Conservation (phyloP, 2,888 invertebrate genomes). For the Nemoura dubitans region DNA sequence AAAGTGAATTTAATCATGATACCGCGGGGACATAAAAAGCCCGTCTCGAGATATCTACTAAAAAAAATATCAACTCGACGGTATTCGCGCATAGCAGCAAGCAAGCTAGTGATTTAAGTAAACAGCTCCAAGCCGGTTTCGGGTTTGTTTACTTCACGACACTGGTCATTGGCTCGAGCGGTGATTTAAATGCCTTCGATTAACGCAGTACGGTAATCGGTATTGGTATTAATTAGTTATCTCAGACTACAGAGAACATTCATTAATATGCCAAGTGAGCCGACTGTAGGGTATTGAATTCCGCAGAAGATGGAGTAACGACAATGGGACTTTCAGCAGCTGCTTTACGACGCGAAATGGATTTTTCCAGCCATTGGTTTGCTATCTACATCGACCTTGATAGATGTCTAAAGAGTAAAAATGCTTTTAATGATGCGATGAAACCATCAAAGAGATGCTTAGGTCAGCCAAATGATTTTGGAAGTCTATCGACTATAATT, state of each 20-base stretch:
- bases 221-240: not conserved
- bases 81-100: not conserved
- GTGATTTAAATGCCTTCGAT: not conserved
- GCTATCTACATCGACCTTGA: too few relatives aligned
- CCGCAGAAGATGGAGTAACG: too few relatives aligned
- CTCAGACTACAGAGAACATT: not conserved
- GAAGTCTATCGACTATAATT: not conserved
- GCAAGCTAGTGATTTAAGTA: not conserved
- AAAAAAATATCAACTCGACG: not conserved
- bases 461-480: not conserved
- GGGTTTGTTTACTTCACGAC: not conserved
- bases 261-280: not conserved
- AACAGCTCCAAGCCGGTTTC: not conserved
- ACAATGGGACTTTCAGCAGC: too few relatives aligned
- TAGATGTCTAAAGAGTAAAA: not conserved
- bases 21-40: not conserved
- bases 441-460: not conserved
- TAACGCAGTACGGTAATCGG: slow-evolving; percentile 10
- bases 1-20: slow-evolving; percentile 26
- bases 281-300: too few relatives aligned
- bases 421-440: not conserved
- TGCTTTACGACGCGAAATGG: too few relatives aligned
- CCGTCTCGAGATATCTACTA: not conserved
- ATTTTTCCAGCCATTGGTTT: too few relatives aligned
- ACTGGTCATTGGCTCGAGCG: not conserved